Base-by-base conservation (phyloP, 2,888 invertebrate genomes). In the Boloria euphrosyne region DNA sequence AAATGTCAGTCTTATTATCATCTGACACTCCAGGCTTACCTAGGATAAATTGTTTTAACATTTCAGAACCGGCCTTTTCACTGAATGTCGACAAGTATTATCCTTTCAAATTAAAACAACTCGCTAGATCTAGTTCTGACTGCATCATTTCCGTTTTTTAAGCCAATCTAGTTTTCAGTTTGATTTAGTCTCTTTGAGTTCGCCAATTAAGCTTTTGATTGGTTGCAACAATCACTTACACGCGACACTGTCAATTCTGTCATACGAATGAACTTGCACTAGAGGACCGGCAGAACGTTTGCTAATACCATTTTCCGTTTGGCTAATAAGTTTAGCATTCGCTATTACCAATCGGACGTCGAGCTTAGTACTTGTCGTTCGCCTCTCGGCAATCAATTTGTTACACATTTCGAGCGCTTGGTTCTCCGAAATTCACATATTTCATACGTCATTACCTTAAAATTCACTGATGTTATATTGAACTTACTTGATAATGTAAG, bases 1-100 rank as follows among this genome's bases (percentile, higher is more conserved):
- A 88, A 91, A 89, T 89, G 92, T 91, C 92, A 91, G 89, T 91
- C 88, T 90, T 92, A 91, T 91, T 90, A 92, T 89, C 86, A 78
- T 89, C 85, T 87, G 92, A 91, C 92, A 90, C 84, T 85, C 80
- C 75, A 79, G 90, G 92, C 90, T 92, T 92, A 90, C 86, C 82
- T 83, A 82, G 89, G 87, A 89, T 91, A 90, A 90, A 92, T 89
- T 91, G 90, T 91, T 91, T 90, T 86, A 90, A 83, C 89, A 81
- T 90, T 90, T 85, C 76, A 79, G 76, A 83, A 85, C 80, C 81
- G 80, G 74, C 80, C 81, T 83, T 86, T 85, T 83, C 81, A 83
- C 85, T 82, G 78, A 77, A 84, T 76, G 85, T 79, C 79, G 82
- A 84, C 86, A 78, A 83, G 82, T 85, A 84, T 85, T 87, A 89